Conservation (phyloP, 2,797 vertebrate species). For the Tragopan temminckii region DNA sequence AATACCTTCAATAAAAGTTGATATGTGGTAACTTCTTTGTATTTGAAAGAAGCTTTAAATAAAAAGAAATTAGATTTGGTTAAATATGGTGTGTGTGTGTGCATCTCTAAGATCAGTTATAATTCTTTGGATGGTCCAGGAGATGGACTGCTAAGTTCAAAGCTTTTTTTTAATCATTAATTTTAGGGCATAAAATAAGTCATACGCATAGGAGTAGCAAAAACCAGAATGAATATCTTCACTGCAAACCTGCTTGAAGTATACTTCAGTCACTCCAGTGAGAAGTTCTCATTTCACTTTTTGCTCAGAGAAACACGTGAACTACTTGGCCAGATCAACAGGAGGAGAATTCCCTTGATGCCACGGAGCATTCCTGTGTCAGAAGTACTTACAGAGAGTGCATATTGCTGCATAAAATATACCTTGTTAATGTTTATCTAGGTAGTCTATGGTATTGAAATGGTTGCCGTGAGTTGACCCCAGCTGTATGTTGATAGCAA, state of each 20-base stretch:
- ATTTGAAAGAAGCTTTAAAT: background rate
- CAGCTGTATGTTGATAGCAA: conserved; percentile 6
- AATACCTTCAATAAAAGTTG: background rate
- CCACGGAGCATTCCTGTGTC: background rate
- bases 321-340: background rate
- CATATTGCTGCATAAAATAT: background rate
- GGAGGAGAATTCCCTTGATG: background rate
- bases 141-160: background rate
- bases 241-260: background rate
- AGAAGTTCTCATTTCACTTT: background rate
- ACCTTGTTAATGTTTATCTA: background rate
- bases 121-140: background rate
- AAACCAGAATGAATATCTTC: background rate
- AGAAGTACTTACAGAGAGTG: background rate
- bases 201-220: background rate
- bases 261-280: background rate
- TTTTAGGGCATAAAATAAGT: background rate
- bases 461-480: background rate
- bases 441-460: background rate
- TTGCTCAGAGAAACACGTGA: background rate
- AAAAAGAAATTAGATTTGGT: background rate
- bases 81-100: background rate
- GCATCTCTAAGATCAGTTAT: background rate
- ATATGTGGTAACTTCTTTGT: background rate
- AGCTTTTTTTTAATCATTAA: background rate